A percentile compares a stretch with the other conserved stretches of the same genome.
Conservation (phyloP, 2,113 vertebrate genomes). For the Haplochromis burtoni region DNA sequence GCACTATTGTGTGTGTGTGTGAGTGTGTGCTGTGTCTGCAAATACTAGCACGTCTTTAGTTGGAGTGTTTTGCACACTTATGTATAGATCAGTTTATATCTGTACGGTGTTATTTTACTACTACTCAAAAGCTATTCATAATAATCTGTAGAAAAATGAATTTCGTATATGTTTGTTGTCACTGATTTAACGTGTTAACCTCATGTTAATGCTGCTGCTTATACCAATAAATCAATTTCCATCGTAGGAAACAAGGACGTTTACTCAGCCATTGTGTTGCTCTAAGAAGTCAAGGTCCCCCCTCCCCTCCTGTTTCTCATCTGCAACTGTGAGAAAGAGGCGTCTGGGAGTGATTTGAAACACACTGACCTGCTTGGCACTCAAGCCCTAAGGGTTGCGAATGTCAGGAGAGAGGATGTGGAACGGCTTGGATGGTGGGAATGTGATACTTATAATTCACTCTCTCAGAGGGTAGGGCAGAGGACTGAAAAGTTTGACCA, state of each 20-base stretch:
- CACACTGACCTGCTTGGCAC: conserved; percentile 57
- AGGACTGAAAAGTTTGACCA: neutral
- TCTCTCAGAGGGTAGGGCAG: conserved; percentile 2
- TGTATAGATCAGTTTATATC: neutral
- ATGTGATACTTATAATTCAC: conserved; percentile 34
- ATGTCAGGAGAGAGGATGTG: conserved; percentile 68
- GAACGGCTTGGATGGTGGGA: conserved; percentile 41
- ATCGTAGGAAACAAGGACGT: neutral
- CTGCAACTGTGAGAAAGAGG: conserved; percentile 39
- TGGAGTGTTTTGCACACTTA: conserved; percentile 35
- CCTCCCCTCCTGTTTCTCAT: conserved; percentile 19
- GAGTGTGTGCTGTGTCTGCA: neutral
- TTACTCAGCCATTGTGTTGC: conserved; percentile 6
- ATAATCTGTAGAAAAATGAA: neutral
- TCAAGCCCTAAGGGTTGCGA: conserved; percentile 49
- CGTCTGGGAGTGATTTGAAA: conserved; percentile 64
- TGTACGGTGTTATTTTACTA: conserved; percentile 23
- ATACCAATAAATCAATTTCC: conserved; percentile 48
- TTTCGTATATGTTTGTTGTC: neutral
- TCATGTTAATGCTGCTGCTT: conserved; percentile 38
- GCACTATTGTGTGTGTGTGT: neutral
- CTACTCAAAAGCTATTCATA: conserved; percentile 8
- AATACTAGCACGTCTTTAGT: neutral
- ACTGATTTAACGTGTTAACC: neutral
- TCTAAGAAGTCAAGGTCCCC: neutral